Evolutionary conservation across 2,888 invertebrate genomes (phyloP), one percentile per base, ranked within the genome.

Genomic region (Lasiommata megera): DNA sequence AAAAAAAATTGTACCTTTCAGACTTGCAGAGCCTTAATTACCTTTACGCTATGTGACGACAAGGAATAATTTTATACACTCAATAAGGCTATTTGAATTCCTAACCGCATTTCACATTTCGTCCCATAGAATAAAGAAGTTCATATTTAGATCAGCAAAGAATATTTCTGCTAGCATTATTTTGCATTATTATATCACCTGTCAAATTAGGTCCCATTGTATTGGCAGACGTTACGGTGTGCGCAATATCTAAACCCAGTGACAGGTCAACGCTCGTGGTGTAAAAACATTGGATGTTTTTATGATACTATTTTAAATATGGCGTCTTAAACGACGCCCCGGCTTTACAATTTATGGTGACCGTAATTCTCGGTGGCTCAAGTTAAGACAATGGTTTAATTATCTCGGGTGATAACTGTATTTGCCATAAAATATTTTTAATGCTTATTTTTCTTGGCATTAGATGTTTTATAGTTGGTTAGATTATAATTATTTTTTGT

Each of bases 371-470:
- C 77, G 76, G 75, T 76, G 72, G 72, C 68, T 71, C 67, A 78
- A 88, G 79, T 71, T 67, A 78, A 88, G 79, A 88, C 88, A 88
- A 88, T 86, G 86, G 82, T 82, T 86, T 88, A 88, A 88, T 88
- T 88, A 87, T 85, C 75, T 76, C 71, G 71, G 79, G 83, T 80
- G 84, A 82, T 88, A 86, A 88, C 82, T 81, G 79, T 71, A 72
- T 73, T 73, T 73, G 69, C 76, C 71, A 76, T 85, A 79, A 83
- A 84, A 75, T 70, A 70, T 41, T 77, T 79, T 81, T 76, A 79
- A 68, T 38, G 47, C 23, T 23, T 44, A 16, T 57, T 54, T 46
- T 50, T 41, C 16, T 41, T 41, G 53, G 37, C 40, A 31, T 58
- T 16, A 43, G 23, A 56, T 54, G 51, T 53, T 51, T 52, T 54